phyloP scores from a whole-genome alignment of 2,113 vertebrate species.

The Laterallus jamaicensis region DNA sequence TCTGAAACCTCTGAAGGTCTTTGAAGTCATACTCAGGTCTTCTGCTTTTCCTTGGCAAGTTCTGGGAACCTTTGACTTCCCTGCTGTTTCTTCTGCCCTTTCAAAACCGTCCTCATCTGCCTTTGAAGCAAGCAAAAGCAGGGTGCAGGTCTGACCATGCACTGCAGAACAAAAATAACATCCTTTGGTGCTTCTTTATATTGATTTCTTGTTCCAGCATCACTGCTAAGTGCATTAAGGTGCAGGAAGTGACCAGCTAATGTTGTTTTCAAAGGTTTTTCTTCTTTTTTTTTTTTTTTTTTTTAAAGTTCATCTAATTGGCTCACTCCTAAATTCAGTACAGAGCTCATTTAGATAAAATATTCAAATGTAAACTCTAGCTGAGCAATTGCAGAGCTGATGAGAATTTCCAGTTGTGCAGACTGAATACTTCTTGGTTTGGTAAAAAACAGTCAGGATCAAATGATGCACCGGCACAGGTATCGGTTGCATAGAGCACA shows the following conservation, averaged over 20 bases:
- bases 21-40: rapidly evolving
- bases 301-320: background rate
- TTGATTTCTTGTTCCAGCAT: slow-evolving; percentile 42
- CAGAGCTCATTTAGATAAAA: background rate
- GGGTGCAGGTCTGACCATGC: background rate
- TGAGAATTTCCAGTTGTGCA: background rate
- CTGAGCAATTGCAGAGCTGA: background rate
- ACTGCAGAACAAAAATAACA: slow-evolving; percentile 31
- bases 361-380: background rate
- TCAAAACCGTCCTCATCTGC: background rate
- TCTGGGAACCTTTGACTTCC: background rate
- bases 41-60: background rate
- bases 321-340: background rate
- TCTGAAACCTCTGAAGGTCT: background rate
- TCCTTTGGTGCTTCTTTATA: background rate
- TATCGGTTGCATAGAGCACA: background rate
- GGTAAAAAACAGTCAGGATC: background rate
- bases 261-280: slow-evolving; percentile 22
- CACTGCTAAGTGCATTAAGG: slow-evolving; percentile 12
- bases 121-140: background rate
- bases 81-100: background rate
- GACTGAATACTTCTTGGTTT: background rate
- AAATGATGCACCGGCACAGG: rapidly evolving
- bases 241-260: background rate
- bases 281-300: background rate